Evolutionary conservation across 2,888 invertebrate genomes (phyloP).

Genomic region (Silvanus unidentatus): DNA sequence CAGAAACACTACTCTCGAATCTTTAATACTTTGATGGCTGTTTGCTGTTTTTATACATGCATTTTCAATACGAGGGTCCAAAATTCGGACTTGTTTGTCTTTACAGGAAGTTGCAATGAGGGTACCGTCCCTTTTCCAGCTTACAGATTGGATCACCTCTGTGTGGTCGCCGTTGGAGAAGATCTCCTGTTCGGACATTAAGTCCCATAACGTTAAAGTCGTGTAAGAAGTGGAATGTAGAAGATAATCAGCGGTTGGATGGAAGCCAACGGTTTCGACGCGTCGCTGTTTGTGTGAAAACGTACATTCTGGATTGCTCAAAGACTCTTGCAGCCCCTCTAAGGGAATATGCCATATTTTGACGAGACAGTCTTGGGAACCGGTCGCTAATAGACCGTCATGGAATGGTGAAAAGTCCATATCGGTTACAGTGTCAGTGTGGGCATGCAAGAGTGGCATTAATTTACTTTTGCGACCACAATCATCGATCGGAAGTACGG

Average conservation of each 20-base stretch:
- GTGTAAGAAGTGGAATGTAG: constrained; percentile 80
- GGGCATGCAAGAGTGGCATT: constrained; percentile 79
- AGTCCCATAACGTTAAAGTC: constrained; percentile 79
- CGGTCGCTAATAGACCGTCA: constrained; percentile 85
- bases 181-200: constrained; percentile 73
- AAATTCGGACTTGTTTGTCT: constrained; percentile 80
- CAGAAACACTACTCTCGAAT: constrained; percentile 86
- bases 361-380: constrained; percentile 82
- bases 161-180: constrained; percentile 65
- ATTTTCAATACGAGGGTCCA: constrained; percentile 69
- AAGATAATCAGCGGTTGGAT: constrained; percentile 86
- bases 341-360: constrained; percentile 89
- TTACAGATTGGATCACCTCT: constrained; percentile 83
- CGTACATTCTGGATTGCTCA: constrained; percentile 72
- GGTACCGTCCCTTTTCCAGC: constrained; percentile 85
- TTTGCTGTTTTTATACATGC: constrained; percentile 59
- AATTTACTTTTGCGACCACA: constrained; percentile 84
- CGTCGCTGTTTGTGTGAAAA: constrained; percentile 78
- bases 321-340: constrained; percentile 63
- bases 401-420: constrained; percentile 95
- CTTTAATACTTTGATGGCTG: constrained; percentile 87
- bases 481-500: constrained; percentile 80
- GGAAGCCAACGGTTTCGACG: constrained; percentile 86
- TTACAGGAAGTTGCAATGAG: constrained; percentile 82
- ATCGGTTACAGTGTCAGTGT: constrained; percentile 88